Evolutionary conservation across 2,888 invertebrate species (phyloP).

Genomic region (Mesorhabditis belari): DNA sequence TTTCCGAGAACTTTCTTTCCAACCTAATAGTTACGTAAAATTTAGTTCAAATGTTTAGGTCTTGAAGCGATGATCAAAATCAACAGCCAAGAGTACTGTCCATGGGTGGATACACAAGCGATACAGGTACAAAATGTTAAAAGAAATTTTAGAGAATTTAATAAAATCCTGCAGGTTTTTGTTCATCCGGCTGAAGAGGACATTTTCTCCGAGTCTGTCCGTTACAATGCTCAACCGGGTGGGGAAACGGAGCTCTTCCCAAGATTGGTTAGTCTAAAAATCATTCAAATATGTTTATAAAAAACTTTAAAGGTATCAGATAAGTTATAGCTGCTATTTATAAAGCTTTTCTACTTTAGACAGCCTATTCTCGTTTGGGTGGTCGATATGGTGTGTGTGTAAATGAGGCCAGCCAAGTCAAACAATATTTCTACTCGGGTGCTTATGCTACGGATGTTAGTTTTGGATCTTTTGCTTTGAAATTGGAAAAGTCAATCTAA

Average conservation of each 20-base stretch:
- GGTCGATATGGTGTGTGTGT: constrained; percentile 31
- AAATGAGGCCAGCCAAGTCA: constrained; percentile 22
- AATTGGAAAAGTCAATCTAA: not conserved
- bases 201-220: constrained; percentile 31
- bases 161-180: constrained; percentile 15
- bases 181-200: constrained; percentile 24
- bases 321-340: not conserved
- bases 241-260: not conserved
- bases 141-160: not conserved
- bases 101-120: constrained; percentile 29
- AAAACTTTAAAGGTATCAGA: too few relatives aligned
- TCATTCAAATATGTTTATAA: too few relatives aligned
- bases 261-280: not conserved
- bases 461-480: too few relatives aligned
- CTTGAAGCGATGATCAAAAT: constrained; percentile 23
- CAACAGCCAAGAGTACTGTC: constrained; percentile 25
- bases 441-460: constrained; percentile 32
- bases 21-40: too few relatives aligned
- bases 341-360: constrained; percentile 12
- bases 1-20: too few relatives aligned
- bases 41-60: constrained; percentile 10
- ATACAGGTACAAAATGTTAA: constrained; percentile 5
- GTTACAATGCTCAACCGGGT: constrained; percentile 23
- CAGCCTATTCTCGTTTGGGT: constrained; percentile 23
- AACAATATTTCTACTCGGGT: constrained; percentile 30